Evolutionary conservation across 2,113 vertebrate genomes (phyloP).

Genomic region (Pseudolaguvia tuberculata): DNA sequence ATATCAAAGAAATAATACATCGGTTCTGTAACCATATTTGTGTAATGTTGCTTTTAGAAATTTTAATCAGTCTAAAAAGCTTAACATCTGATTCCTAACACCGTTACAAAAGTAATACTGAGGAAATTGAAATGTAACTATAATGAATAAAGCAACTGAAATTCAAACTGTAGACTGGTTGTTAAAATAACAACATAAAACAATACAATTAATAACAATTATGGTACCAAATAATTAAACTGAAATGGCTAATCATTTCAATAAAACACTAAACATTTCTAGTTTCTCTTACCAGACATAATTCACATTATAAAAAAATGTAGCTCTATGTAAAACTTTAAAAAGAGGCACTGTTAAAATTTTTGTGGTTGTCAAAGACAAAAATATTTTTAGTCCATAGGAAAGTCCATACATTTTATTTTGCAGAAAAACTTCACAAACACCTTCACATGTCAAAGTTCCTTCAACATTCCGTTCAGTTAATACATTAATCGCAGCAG

Average conservation of each 20-base stretch:
- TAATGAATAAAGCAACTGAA: background rate
- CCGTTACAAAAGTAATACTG: background rate
- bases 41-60: background rate
- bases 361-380: background rate
- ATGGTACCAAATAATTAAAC: background rate
- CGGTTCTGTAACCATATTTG: background rate
- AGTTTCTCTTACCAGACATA: background rate
- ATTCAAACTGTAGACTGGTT: background rate
- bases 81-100: background rate
- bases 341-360: background rate
- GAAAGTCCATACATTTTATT: background rate
- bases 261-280: background rate
- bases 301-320: background rate
- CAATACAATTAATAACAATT: no score
- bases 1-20: background rate
- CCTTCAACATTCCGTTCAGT: background rate
- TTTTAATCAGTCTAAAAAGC: no score
- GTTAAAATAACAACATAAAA: background rate
- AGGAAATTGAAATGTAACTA: background rate
- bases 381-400: background rate
- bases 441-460: background rate
- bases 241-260: background rate
- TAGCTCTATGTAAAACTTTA: no score
- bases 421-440: background rate
- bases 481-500: constrained; percentile 4